Evolutionary conservation across 2,113 vertebrate genomes (phyloP).

Genomic region (Paralichthys olivaceus): DNA sequence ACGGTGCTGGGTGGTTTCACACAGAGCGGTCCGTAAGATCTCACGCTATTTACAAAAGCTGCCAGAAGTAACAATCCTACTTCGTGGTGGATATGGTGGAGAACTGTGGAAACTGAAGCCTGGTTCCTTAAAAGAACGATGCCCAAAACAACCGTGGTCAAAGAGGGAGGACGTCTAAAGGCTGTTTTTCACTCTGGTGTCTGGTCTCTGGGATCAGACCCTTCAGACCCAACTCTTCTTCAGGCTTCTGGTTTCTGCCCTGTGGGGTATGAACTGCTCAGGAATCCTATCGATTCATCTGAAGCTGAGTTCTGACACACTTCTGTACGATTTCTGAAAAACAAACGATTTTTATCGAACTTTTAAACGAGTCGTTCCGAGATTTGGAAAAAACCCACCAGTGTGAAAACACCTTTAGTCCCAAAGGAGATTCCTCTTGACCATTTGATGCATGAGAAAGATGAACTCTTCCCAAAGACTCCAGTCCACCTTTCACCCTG

Average conservation of each 20-base stretch:
- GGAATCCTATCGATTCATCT: background rate
- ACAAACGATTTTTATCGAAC: background rate
- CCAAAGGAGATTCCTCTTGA: background rate
- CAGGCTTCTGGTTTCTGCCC: background rate
- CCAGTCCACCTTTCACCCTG: conserved; percentile 47
- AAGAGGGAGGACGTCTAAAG: conserved; percentile 11
- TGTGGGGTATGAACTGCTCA: background rate
- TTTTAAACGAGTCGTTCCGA: background rate
- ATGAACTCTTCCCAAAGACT: conserved; percentile 20
- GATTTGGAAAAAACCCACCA: conserved; percentile 3
- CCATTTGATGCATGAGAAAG: conserved; percentile 12
- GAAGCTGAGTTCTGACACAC: background rate
- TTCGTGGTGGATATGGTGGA: conserved; percentile 49
- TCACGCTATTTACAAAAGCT: conserved; percentile 76
- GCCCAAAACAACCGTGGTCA: conserved; percentile 23
- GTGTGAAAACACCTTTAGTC: conserved; percentile 29
- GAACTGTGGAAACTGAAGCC: conserved; percentile 44
- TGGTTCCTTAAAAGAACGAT: conserved; percentile 18
- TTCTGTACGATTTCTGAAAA: background rate
- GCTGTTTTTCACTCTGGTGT: conserved; percentile 31
- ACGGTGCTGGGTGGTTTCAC: conserved; percentile 37
- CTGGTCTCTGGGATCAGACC: no score
- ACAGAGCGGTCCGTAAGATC: conserved; percentile 54
- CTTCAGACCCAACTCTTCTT: no score
- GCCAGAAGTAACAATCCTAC: conserved; percentile 68